Evolutionary conservation across 2,113 vertebrate genomes (phyloP).

Genomic region (Triplophysa siluroides): DNA sequence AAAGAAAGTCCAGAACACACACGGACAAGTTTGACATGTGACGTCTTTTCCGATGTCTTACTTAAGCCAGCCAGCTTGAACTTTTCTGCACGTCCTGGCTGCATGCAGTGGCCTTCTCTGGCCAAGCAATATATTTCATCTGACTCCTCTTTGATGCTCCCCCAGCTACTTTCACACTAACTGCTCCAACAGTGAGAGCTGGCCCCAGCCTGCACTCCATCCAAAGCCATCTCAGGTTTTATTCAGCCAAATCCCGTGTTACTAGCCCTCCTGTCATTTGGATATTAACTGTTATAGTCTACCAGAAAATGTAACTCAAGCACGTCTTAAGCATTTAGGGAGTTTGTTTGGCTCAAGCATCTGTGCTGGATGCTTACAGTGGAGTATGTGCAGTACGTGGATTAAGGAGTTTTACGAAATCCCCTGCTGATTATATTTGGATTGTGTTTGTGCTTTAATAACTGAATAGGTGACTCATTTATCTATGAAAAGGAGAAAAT

Average conservation of each 20-base stretch:
- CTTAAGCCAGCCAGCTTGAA: constrained; percentile 30
- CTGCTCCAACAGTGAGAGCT: too few species aligned
- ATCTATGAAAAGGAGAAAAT: constrained; percentile 56
- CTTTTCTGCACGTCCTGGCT: constrained; percentile 26
- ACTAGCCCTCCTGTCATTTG: constrained; percentile 6
- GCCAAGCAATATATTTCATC: constrained; percentile 38
- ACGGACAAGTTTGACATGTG: background rate
- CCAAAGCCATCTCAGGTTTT: constrained; percentile 28
- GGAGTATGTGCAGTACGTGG: constrained; percentile 36
- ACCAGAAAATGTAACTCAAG: constrained; percentile 13
- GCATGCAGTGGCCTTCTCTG: constrained; percentile 33
- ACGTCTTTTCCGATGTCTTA: constrained; percentile 10
- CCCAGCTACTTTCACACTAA: constrained; percentile 36
- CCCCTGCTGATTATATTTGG: constrained; percentile 40
- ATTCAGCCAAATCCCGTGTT: constrained; percentile 9
- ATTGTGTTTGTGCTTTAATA: constrained; percentile 46
- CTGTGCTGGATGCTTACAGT: constrained; percentile 24
- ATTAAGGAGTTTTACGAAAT: constrained; percentile 51
- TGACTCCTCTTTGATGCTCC: constrained; percentile 51
- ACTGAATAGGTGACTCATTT: constrained; percentile 64
- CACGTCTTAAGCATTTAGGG: constrained; percentile 36
- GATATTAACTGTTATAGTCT: constrained; percentile 9
- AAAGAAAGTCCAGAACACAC: constrained; percentile 12
- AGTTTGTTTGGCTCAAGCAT: constrained; percentile 44
- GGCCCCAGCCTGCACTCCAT: background rate